Percentiles rank a stretch among this genome's conserved stretches.
These are phyloP conservation scores for Drosophila koepferae DNA, from an alignment of 2,888 invertebrate species.

Conservation along the genomic window DNA sequence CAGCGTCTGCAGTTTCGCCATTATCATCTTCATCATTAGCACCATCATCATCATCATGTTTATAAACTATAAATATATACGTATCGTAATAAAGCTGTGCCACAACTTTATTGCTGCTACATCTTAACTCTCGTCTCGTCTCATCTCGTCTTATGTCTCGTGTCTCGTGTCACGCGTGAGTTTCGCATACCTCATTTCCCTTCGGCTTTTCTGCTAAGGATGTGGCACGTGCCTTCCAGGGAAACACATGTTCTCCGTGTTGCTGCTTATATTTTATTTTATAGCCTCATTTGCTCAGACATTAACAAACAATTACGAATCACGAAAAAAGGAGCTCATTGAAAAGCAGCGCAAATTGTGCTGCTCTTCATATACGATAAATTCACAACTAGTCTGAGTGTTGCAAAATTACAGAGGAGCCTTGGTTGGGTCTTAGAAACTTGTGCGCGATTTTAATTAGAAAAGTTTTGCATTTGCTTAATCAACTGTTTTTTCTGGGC, in stretches of 20 bases:
- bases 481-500: conserved; percentile 24
- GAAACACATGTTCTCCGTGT: conserved; percentile 12
- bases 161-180: conserved; percentile 67
- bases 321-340: conserved; percentile 30
- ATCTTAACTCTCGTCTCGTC: conserved; percentile 21
- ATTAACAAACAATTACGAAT: conserved; percentile 63
- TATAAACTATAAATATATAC: conserved; percentile 53
- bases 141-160: conserved; percentile 16
- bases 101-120: conserved; percentile 47
- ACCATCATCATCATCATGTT: conserved; percentile 2
- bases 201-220: conserved; percentile 31
- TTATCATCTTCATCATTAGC: conserved; percentile 5
- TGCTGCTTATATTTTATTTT: conserved; percentile 23
- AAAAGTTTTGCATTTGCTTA: conserved; percentile 68
- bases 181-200: conserved; percentile 65
- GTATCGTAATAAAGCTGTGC: conserved; percentile 31
- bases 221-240: conserved; percentile 28
- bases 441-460: conserved; percentile 71
- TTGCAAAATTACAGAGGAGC: conserved; percentile 5
- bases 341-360: conserved; percentile 30
- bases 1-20: conserved; percentile 43
- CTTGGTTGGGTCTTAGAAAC: conserved; percentile 31
- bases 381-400: conserved; percentile 42
- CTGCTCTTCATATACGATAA: background rate
- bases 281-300: conserved; percentile 57